Percentiles rank a stretch among this genome's conserved stretches.
phyloP scores from a whole-genome alignment of 2,113 vertebrate species.

The Enhydra lutris region DNA sequence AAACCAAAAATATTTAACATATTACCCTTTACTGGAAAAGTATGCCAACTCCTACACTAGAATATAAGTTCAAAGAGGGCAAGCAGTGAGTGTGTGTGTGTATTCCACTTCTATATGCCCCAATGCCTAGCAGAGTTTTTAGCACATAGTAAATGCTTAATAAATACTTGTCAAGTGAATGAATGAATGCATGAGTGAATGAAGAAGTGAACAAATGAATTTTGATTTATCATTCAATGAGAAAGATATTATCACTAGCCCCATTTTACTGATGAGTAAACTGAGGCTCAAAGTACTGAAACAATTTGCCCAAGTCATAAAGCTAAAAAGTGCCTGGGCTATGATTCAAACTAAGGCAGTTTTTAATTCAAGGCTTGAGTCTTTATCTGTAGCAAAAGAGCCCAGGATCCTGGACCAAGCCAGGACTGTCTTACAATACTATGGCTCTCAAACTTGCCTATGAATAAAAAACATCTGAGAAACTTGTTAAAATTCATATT shows the following conservation, averaged over 20 bases:
- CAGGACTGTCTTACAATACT: fast-evolving
- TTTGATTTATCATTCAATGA: neutral
- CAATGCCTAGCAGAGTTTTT: neutral
- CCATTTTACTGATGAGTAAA: neutral
- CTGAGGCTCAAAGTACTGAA: neutral
- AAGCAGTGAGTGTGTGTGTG: neutral
- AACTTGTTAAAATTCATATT: neutral
- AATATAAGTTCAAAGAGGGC: neutral
- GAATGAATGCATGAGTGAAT: neutral
- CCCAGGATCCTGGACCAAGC: neutral
- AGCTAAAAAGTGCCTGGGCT: neutral
- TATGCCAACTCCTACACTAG: neutral
- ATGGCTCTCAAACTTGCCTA: neutral
- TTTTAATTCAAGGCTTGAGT: neutral
- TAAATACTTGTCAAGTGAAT: neutral
- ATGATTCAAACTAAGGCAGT: neutral
- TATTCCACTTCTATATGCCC: neutral
- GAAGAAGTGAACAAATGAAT: neutral
- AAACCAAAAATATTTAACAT: neutral
- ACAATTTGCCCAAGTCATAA: neutral
- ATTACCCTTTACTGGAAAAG: neutral
- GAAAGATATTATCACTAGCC: neutral
- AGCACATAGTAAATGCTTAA: neutral
- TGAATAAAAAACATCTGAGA: neutral
- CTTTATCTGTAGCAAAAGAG: neutral